A percentile compares a stretch with the other conserved stretches of the same genome.
Conservation (phyloP, 2,888 invertebrate species). For the Aplocera efformata region DNA sequence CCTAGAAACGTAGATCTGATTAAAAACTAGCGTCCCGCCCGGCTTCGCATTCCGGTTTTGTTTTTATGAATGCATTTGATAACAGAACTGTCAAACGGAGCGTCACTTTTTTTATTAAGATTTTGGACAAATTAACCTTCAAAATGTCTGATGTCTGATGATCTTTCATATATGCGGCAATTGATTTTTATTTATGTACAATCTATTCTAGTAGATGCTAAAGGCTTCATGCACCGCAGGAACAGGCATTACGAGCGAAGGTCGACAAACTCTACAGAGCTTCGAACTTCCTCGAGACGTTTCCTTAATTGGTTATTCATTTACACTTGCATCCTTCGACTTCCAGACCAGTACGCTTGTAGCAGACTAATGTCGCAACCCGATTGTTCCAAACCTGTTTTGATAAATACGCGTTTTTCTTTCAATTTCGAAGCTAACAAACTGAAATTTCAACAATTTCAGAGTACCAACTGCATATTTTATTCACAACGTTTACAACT, state of each 20-base stretch:
- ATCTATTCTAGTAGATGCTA: conserved; percentile 33
- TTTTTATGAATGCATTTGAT: no score
- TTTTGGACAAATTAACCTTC: no score
- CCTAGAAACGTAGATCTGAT: no score
- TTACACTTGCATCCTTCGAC: conserved; percentile 38
- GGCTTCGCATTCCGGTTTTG: no score
- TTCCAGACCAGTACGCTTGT: conserved; percentile 18
- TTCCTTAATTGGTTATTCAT: conserved; percentile 49
- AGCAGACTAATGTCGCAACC: conserved; percentile 22
- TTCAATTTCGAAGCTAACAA: conserved; percentile 11
- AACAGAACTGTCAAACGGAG: no score
- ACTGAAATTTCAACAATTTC: conserved; percentile 15
- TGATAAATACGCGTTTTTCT: conserved; percentile 29
- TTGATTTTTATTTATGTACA: no score
- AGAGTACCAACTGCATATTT: no score
- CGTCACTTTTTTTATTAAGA: no score
- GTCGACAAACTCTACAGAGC: conserved; percentile 56
- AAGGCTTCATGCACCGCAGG: conserved; percentile 34
- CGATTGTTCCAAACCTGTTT: conserved; percentile 30
- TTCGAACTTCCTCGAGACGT: conserved; percentile 34
- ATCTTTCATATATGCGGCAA: no score
- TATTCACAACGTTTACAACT: conserved; percentile 5
- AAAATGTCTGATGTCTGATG: no score
- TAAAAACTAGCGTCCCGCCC: no score
- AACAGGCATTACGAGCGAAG: conserved; percentile 47